Evolutionary conservation across 2,797 vertebrate genomes (phyloP).

Genomic region (Psittacula echo): DNA sequence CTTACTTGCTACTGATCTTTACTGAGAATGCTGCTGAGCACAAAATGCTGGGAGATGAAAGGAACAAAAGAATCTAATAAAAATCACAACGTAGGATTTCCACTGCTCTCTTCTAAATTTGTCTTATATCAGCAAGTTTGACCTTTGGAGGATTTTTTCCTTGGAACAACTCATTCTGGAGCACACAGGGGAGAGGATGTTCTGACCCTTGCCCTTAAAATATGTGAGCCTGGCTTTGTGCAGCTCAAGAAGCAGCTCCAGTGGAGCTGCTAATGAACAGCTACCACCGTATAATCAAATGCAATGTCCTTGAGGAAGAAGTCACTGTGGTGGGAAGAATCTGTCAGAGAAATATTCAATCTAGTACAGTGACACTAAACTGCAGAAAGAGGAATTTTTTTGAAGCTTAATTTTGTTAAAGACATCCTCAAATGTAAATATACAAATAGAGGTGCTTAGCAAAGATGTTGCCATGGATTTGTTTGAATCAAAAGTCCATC

Average conservation of each 20-base stretch:
- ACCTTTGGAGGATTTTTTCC: constrained; percentile 33
- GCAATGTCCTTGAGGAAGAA: background rate
- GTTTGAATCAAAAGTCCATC: background rate
- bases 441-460: background rate
- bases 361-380: background rate
- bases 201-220: constrained; percentile 55
- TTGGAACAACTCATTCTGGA: constrained; percentile 45
- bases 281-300: background rate
- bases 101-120: constrained; percentile 4
- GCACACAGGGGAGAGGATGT: constrained; percentile 52
- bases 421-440: background rate
- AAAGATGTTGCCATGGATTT: background rate
- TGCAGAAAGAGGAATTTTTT: background rate
- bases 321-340: background rate
- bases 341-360: background rate
- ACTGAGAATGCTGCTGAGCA: background rate
- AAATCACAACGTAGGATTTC: constrained; percentile 28
- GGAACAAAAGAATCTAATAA: background rate
- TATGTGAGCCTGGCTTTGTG: background rate
- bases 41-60: background rate
- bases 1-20: background rate
- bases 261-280: background rate
- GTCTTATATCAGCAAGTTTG: constrained; percentile 18
- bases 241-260: background rate
- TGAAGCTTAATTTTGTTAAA: background rate